Evolutionary conservation across 1,140 invertebrate species (phyloP).

Genomic region (Cotesia typhae): DNA sequence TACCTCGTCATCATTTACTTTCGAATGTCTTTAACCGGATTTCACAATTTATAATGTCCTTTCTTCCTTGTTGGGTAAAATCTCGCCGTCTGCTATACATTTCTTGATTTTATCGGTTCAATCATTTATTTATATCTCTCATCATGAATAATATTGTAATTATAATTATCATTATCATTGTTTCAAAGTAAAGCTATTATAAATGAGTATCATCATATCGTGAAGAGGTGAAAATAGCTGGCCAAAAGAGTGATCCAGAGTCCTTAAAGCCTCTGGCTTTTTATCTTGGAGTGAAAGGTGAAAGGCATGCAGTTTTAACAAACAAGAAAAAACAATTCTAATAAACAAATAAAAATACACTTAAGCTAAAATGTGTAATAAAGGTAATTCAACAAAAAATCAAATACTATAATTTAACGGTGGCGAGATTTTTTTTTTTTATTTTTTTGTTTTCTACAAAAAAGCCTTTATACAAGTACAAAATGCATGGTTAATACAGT

Average conservation of each 20-base stretch:
- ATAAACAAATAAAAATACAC: slow-evolving; percentile 36
- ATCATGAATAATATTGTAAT: slow-evolving; percentile 37
- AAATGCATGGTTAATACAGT: slow-evolving; percentile 59
- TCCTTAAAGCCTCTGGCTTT: slow-evolving; percentile 10
- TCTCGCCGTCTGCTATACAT: background rate
- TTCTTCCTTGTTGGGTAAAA: slow-evolving; percentile 32
- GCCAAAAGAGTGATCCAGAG: too few relatives aligned
- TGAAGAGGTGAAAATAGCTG: background rate
- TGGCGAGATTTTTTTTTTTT: slow-evolving; percentile 64
- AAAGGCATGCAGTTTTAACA: slow-evolving; percentile 50
- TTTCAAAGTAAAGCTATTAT: too few relatives aligned
- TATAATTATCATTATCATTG: background rate
- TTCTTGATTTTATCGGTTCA: background rate
- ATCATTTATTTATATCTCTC: slow-evolving; percentile 34
- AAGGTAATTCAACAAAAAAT: slow-evolving; percentile 21
- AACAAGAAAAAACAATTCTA: slow-evolving; percentile 27
- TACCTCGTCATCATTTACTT: slow-evolving; percentile 44
- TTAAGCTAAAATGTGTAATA: slow-evolving; percentile 22
- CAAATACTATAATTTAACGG: slow-evolving; percentile 49
- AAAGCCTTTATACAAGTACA: slow-evolving; percentile 67
- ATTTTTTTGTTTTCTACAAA: slow-evolving; percentile 61
- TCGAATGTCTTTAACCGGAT: slow-evolving; percentile 53
- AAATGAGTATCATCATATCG: background rate
- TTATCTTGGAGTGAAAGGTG: slow-evolving; percentile 59
- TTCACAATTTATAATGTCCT: slow-evolving; percentile 30